Conservation (phyloP, 2,113 vertebrate species). For the Urocolius indicus region DNA sequence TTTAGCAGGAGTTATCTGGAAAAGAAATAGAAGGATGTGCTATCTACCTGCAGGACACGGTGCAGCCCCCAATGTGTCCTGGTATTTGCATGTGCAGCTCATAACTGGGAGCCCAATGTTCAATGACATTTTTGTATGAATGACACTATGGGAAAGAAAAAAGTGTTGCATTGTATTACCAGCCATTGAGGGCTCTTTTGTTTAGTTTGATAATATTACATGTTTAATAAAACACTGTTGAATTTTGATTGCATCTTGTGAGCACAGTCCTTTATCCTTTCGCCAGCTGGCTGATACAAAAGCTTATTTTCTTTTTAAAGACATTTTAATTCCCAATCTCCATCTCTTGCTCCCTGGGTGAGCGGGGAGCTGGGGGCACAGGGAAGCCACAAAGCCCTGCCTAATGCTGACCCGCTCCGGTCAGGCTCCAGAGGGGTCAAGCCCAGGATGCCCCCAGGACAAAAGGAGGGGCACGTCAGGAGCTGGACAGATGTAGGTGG, state of each 20-base stretch:
- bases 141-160: background rate
- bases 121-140: slow-evolving; percentile 58
- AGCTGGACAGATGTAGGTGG: background rate
- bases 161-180: slow-evolving; percentile 61
- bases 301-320: slow-evolving; percentile 74
- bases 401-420: background rate
- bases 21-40: background rate
- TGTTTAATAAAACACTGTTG: slow-evolving; percentile 76
- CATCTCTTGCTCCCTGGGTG: background rate
- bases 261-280: slow-evolving; percentile 69
- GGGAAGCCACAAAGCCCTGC: slow-evolving; percentile 23
- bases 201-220: slow-evolving; percentile 75
- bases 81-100: slow-evolving; percentile 30
- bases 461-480: background rate
- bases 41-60: background rate
- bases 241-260: slow-evolving; percentile 77
- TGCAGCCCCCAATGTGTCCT: background rate
- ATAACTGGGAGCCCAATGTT: background rate
- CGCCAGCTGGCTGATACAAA: slow-evolving; percentile 77
- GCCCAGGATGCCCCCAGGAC: background rate
- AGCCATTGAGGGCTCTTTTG: slow-evolving; percentile 73
- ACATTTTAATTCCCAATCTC: slow-evolving; percentile 53
- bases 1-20: background rate
- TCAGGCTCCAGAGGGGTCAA: rapidly evolving
- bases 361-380: background rate